Evolutionary conservation across 2,113 vertebrate genomes (phyloP).

Genomic region (Tapirus terrestris): DNA sequence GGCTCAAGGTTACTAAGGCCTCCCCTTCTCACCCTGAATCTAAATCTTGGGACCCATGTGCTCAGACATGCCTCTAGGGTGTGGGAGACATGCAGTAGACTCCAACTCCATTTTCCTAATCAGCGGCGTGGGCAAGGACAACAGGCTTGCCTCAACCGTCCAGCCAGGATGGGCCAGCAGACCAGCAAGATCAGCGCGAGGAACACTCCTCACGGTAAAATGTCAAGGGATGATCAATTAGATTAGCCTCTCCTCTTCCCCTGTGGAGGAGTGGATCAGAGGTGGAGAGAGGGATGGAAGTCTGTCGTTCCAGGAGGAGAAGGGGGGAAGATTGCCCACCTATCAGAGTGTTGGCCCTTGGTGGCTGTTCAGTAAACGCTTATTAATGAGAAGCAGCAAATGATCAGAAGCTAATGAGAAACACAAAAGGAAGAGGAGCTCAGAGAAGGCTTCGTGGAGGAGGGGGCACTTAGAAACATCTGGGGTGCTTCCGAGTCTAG

Average conservation of each 20-base stretch:
- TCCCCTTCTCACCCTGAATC: background rate
- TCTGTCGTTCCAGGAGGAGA: background rate
- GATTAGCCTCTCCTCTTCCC: background rate
- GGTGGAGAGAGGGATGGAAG: background rate
- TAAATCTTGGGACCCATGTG: background rate
- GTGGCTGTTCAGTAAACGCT: background rate
- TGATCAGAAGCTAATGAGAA: conserved; percentile 14
- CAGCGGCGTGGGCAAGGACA: background rate
- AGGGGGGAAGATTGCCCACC: background rate
- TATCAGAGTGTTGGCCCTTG: background rate
- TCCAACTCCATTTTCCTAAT: background rate
- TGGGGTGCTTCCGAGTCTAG: background rate
- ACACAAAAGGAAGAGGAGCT: background rate
- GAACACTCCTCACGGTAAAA: background rate
- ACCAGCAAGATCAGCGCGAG: background rate
- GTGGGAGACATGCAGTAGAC: background rate
- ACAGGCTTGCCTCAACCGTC: background rate
- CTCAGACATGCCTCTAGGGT: background rate
- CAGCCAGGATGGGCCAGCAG: background rate
- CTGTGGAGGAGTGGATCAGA: background rate
- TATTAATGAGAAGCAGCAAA: background rate
- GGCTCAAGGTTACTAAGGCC: background rate
- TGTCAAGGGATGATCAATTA: background rate
- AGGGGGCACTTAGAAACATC: background rate
- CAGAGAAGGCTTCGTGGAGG: background rate